A percentile compares a stretch with the other conserved stretches of the same genome.
phyloP scores from a whole-genome alignment of 92 coral and sea anemone species.

The Umimayanthus chanpuru region DNA sequence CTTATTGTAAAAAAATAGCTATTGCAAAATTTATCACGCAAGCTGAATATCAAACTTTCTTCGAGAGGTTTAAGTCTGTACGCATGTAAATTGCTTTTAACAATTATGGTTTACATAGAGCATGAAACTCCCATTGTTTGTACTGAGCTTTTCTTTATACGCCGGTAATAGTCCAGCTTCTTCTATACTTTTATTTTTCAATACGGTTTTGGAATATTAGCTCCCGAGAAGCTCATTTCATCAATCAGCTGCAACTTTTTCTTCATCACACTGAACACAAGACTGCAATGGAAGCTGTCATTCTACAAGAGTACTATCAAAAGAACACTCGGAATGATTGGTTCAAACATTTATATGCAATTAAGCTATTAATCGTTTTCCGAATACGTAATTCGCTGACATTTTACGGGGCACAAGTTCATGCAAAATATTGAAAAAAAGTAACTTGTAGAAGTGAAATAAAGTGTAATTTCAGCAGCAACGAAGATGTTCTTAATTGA shows the following conservation, averaged over 20 bases:
- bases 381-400: background rate
- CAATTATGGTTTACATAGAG: background rate
- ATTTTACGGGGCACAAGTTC: background rate
- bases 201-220: too few species aligned
- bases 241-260: too few species aligned
- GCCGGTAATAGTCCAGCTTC: background rate
- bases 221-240: too few species aligned
- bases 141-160: background rate
- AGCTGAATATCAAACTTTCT: too few species aligned
- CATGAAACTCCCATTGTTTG: background rate
- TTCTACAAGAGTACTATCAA: too few species aligned
- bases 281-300: background rate
- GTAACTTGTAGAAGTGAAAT: conserved; percentile 13
- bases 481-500: background rate
- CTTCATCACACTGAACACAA: background rate
- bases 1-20: too few species aligned
- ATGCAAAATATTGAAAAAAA: background rate
- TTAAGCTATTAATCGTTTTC: conserved; percentile 1
- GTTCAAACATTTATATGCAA: background rate
- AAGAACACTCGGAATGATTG: background rate
- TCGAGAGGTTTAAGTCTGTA: background rate
- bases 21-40: too few species aligned
- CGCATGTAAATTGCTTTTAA: background rate
- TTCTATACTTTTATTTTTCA: background rate
- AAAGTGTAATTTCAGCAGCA: background rate